Evolutionary conservation across 1,140 invertebrate genomes (phyloP).

Genomic region (Pachyrhynchus sulphureomaculatus): DNA sequence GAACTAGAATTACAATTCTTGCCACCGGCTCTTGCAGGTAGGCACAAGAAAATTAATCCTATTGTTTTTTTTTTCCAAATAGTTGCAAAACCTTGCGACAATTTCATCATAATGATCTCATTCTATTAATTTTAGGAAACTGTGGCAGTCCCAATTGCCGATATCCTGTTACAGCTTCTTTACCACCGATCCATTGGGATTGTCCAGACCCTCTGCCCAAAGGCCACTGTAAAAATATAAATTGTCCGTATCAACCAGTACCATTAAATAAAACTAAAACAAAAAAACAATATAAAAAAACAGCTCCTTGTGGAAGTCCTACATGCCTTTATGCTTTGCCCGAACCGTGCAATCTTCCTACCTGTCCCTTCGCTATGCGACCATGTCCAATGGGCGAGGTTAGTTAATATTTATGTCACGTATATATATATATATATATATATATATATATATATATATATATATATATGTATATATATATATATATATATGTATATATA

Average conservation of each 20-base stretch:
- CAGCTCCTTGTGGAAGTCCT: conserved; percentile 37
- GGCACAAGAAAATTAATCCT: neutral
- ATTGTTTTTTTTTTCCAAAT: neutral
- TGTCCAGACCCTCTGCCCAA: conserved; percentile 49
- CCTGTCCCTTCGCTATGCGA: conserved; percentile 34
- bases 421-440: neutral
- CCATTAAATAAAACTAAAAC: conserved; percentile 24
- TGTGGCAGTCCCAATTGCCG: conserved; percentile 39
- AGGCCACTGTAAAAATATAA: conserved; percentile 44
- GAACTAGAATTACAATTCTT: conserved; percentile 38
- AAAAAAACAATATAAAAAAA: conserved; percentile 12
- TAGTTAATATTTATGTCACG: neutral
- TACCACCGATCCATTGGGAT: conserved; percentile 49
- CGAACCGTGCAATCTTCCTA: conserved; percentile 33
- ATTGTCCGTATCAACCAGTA: conserved; percentile 41
- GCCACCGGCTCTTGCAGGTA: conserved; percentile 26
- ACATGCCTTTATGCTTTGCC: conserved; percentile 40
- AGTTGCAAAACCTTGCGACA: neutral
- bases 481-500: too few species aligned
- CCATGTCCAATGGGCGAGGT: conserved; percentile 31
- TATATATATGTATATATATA: too few species aligned
- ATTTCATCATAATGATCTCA: too few species aligned
- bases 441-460: too few species aligned
- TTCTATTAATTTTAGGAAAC: neutral
- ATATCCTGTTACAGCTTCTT: conserved; percentile 24